A percentile compares a stretch with the other conserved stretches of the same genome.
phyloP scores from a whole-genome alignment of 1,140 invertebrate species.

The Oncopodura yosiiana region DNA sequence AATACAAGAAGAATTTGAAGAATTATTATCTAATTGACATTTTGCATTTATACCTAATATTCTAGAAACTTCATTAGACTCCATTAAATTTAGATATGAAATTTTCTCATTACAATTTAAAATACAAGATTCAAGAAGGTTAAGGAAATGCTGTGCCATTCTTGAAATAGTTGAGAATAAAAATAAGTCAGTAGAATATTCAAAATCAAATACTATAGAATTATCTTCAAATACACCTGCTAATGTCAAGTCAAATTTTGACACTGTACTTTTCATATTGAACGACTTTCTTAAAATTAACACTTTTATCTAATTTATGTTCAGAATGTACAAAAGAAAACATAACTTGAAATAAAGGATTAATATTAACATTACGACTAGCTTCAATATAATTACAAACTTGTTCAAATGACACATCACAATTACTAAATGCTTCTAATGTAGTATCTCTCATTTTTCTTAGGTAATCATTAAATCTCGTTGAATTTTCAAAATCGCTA shows the following conservation, averaged over 20 bases:
- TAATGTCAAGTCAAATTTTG: background rate
- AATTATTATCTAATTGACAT: too few relatives aligned
- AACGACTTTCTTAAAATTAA: background rate
- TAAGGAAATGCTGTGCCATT: too few relatives aligned
- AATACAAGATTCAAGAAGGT: too few relatives aligned
- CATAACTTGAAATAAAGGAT: constrained; percentile 8
- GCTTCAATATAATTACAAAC: background rate
- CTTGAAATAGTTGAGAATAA: too few relatives aligned
- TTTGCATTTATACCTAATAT: too few relatives aligned
- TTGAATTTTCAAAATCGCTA: background rate
- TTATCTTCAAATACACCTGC: too few relatives aligned
- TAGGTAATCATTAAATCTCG: background rate
- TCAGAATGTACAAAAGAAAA: background rate
- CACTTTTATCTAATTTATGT: background rate
- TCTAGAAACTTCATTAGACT: too few relatives aligned
- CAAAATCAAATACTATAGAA: too few relatives aligned
- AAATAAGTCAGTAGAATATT: too few relatives aligned
- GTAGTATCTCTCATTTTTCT: background rate
- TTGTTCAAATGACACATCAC: constrained; percentile 8
- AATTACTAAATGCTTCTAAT: background rate
- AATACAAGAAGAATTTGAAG: too few relatives aligned
- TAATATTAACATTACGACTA: background rate
- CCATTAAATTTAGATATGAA: too few relatives aligned
- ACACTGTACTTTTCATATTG: background rate
- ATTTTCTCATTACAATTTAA: too few relatives aligned